Conservation (phyloP, 2,797 vertebrate genomes). For the Cephalopachus bancanus region DNA sequence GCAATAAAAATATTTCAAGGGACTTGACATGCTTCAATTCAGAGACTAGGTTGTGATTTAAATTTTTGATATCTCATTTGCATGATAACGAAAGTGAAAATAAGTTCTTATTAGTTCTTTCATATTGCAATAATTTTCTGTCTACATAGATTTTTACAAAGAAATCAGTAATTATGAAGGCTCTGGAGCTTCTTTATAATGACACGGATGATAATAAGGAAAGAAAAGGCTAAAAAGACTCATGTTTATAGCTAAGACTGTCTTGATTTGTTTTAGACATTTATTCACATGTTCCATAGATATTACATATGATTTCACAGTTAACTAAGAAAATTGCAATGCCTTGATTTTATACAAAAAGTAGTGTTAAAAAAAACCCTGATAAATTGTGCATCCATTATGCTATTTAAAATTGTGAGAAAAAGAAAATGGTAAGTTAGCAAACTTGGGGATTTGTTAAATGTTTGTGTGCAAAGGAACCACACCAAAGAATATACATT, state of each 20-base stretch:
- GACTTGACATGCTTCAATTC: not conserved
- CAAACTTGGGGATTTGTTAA: not conserved
- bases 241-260: not conserved
- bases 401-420: not conserved
- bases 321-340: constrained; percentile 4
- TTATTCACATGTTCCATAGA: not conserved
- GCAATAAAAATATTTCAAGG: constrained; percentile 44
- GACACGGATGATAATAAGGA: not conserved
- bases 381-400: not conserved
- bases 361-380: not conserved
- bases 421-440: not conserved
- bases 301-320: not conserved
- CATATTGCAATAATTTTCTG: not conserved
- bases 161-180: not conserved
- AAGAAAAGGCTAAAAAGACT: not conserved
- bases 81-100: constrained; percentile 2
- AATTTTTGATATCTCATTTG: constrained; percentile 19
- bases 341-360: not conserved
- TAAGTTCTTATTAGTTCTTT: constrained; percentile 24
- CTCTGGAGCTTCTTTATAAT: not conserved
- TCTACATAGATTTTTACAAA: not conserved
- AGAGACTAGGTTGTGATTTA: constrained; percentile 38
- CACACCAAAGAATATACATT: not conserved
- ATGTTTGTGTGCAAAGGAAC: not conserved
- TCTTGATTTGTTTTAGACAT: not conserved